These are phyloP conservation scores for Avahi laniger DNA, from an alignment of 2,797 vertebrate genomes.

Conservation along the genomic window DNA sequence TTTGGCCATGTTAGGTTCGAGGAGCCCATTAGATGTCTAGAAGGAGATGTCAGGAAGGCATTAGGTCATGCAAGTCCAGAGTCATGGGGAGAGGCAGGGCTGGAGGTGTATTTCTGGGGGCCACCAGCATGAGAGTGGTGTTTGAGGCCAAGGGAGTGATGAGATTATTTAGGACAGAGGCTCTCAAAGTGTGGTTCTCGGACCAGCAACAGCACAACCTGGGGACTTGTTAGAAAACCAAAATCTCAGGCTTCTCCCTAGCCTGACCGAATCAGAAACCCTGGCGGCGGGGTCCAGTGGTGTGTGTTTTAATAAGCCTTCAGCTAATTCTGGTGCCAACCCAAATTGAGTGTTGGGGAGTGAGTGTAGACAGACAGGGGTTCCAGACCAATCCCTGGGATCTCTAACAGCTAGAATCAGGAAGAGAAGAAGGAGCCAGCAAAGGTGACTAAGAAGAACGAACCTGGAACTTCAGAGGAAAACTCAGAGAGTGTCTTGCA, in stretches of 20 bases:
- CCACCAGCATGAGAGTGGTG: neutral
- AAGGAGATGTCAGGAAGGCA: neutral
- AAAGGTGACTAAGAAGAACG: neutral
- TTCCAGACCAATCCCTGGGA: neutral
- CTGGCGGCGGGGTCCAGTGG: too few relatives aligned
- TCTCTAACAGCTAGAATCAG: neutral
- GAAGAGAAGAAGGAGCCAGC: neutral
- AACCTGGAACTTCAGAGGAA: neutral
- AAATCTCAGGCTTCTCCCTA: neutral
- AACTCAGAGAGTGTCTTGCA: neutral
- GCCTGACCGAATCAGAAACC: neutral
- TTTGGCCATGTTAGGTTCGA: neutral
- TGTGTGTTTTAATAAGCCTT: neutral
- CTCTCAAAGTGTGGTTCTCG: neutral
- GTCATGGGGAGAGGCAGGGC: neutral
- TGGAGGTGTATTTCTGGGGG: neutral
- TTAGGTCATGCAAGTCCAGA: neutral
- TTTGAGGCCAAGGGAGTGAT: neutral
- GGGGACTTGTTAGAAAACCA: neutral
- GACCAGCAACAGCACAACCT: neutral
- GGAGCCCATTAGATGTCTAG: neutral
- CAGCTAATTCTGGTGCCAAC: neutral
- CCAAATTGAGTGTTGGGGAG: neutral
- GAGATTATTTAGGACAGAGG: neutral
- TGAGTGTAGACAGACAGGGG: neutral